These are phyloP conservation scores for Alauda arvensis DNA, from an alignment of 2,797 vertebrate genomes.

Conservation along the genomic window DNA sequence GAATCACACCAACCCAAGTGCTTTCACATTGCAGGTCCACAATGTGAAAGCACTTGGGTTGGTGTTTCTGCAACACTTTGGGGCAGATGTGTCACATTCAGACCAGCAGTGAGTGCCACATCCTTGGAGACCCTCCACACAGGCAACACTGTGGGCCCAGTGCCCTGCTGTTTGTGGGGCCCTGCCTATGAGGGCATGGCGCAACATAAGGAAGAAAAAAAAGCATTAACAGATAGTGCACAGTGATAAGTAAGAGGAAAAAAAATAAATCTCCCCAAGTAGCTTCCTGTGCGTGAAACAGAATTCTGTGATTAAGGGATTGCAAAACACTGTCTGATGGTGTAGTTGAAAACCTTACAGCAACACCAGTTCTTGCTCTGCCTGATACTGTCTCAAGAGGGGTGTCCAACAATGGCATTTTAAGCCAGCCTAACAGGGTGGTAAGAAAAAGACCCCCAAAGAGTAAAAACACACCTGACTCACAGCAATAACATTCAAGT, in stretches of 20 bases:
- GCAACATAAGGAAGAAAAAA: neutral
- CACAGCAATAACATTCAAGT: neutral
- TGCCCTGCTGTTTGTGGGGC: neutral
- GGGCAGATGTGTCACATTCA: neutral
- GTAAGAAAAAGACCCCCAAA: neutral
- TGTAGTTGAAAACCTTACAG: neutral
- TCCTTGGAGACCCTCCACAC: neutral
- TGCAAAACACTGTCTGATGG: neutral
- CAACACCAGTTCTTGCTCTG: neutral
- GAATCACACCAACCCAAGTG: neutral
- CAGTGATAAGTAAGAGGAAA: neutral
- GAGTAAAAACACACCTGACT: neutral
- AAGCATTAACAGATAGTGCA: neutral
- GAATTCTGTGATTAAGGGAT: neutral
- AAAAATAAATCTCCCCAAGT: neutral
- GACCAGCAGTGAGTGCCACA: neutral
- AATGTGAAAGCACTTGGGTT: too few relatives aligned
- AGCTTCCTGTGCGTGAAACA: neutral
- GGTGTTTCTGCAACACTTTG: neutral
- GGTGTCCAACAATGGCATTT: neutral
- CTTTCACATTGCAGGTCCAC: neutral
- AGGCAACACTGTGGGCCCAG: neutral
- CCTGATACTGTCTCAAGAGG: neutral
- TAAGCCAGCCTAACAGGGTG: neutral
- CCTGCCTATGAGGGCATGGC: neutral